phyloP scores from a whole-genome alignment of 2,888 invertebrate species.

The Lordiphosa fenestrarum region DNA sequence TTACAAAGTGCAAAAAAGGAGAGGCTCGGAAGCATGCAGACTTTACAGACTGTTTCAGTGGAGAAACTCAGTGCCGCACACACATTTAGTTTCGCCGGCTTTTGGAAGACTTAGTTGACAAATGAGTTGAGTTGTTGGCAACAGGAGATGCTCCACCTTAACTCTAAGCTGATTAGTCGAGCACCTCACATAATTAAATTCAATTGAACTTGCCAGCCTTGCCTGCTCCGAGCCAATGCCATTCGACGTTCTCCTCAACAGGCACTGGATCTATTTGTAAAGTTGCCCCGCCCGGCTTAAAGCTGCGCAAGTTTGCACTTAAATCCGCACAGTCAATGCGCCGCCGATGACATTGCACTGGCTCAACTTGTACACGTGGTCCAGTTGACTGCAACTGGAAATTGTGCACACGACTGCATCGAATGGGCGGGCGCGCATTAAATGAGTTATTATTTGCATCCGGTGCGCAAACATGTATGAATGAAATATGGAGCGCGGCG shows the following conservation, averaged over 20 bases:
- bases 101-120: too few relatives aligned
- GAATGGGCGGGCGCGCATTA: conserved; percentile 19
- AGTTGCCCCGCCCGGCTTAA: conserved; percentile 2
- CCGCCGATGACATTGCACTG: neutral
- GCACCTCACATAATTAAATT: too few relatives aligned
- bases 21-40: too few relatives aligned
- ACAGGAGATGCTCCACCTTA: too few relatives aligned
- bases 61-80: too few relatives aligned
- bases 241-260: too few relatives aligned
- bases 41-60: too few relatives aligned
- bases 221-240: too few relatives aligned
- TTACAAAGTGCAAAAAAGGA: too few relatives aligned
- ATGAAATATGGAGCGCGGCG: conserved; percentile 22
- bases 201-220: too few relatives aligned
- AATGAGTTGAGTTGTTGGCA: neutral
- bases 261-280: neutral
- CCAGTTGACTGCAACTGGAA: conserved; percentile 11
- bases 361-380: neutral
- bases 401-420: conserved; percentile 16
- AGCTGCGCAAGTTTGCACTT: conserved; percentile 2
- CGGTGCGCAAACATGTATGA: conserved; percentile 29
- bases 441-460: conserved; percentile 32
- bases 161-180: too few relatives aligned
- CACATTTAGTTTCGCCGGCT: too few relatives aligned
- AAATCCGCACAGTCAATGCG: conserved; percentile 9